Evolutionary conservation across 2,888 invertebrate genomes (phyloP).

Genomic region (Lycophotia porphyrea): DNA sequence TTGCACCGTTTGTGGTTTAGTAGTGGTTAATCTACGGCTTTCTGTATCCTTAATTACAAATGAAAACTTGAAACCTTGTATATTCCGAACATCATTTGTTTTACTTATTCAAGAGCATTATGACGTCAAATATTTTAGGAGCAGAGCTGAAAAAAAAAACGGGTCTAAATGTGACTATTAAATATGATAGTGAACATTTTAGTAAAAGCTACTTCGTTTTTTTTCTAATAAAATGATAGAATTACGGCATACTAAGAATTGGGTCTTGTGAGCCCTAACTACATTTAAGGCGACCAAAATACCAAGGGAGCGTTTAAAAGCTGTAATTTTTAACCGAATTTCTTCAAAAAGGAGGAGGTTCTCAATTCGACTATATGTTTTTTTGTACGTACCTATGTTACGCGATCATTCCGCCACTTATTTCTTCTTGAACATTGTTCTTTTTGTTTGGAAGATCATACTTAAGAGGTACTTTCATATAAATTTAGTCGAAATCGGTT

Average conservation of each 20-base stretch:
- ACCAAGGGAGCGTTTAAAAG: background rate
- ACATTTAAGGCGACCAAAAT: background rate
- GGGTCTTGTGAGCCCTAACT: background rate
- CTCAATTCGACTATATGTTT: no score
- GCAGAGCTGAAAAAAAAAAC: background rate
- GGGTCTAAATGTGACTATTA: no score
- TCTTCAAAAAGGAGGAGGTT: no score
- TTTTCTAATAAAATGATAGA: background rate
- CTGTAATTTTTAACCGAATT: background rate
- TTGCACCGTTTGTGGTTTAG: slow-evolving; percentile 56
- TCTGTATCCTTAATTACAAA: slow-evolving; percentile 7
- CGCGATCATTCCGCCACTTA: no score
- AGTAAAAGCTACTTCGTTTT: no score
- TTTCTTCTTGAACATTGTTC: no score
- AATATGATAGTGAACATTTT: no score
- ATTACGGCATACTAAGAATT: background rate
- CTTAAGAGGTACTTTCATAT: no score
- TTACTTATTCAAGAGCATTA: background rate
- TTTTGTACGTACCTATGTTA: no score
- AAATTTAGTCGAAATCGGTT: no score
- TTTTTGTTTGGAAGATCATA: no score
- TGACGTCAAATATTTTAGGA: background rate
- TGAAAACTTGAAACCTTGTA: background rate
- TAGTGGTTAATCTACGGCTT: slow-evolving; percentile 48
- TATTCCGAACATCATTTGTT: background rate